A percentile compares a stretch with the other conserved stretches of the same genome.
These are phyloP conservation scores for Drosophila parthenogenetica DNA, from an alignment of 2,888 invertebrate genomes.

Conservation along the genomic window DNA sequence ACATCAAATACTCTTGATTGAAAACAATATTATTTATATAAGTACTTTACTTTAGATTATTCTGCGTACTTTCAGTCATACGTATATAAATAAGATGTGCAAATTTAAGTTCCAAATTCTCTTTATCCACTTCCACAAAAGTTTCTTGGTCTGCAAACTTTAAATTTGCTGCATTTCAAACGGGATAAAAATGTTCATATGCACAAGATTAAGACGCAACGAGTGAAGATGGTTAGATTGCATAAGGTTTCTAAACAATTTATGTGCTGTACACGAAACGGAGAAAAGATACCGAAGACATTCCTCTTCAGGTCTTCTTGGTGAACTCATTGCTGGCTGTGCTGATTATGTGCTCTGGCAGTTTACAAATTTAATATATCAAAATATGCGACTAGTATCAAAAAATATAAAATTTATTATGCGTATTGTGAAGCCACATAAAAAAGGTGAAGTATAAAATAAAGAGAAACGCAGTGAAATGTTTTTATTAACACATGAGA, in stretches of 20 bases:
- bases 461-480: neutral
- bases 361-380: conserved; percentile 63
- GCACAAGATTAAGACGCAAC: conserved; percentile 2
- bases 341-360: conserved; percentile 48
- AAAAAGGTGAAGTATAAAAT: conserved; percentile 8
- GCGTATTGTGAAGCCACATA: conserved; percentile 37
- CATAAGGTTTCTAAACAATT: conserved; percentile 47
- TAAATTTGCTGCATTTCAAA: neutral
- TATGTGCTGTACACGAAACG: conserved; percentile 36
- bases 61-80: too few species aligned
- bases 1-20: conserved; percentile 28
- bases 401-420: conserved; percentile 60
- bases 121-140: neutral
- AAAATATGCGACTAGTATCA: conserved; percentile 45
- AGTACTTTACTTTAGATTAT: too few species aligned
- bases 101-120: neutral
- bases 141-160: too few species aligned
- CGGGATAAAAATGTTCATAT: neutral
- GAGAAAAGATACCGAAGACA: conserved; percentile 13
- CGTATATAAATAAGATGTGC: too few species aligned
- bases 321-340: conserved; percentile 24
- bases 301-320: conserved; percentile 1
- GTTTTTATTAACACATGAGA: conserved; percentile 45
- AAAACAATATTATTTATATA: neutral
- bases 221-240: conserved; percentile 39